A percentile compares a stretch with the other conserved stretches of the same genome.
Conservation (phyloP, 2,888 invertebrate species). For the Drosophila peninsularis region DNA sequence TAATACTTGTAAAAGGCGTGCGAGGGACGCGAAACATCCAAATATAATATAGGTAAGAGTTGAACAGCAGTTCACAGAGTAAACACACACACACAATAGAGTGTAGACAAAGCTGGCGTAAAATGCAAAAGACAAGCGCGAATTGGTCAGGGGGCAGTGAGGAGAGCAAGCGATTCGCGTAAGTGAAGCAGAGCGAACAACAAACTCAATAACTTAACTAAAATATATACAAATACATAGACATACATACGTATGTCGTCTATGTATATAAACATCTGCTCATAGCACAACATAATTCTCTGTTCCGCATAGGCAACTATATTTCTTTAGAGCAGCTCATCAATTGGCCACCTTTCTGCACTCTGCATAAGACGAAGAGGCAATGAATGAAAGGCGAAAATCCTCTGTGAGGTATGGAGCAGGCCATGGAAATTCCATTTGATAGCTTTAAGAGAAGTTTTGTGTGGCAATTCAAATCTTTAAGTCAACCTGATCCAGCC, state of each 20-base stretch:
- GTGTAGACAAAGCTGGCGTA: conserved; percentile 19
- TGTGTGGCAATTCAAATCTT: too few species aligned
- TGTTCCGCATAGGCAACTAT: background rate
- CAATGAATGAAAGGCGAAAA: too few species aligned
- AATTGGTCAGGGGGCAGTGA: conserved; percentile 11
- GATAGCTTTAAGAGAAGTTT: too few species aligned
- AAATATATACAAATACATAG: background rate
- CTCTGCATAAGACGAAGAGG: background rate
- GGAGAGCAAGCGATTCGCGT: background rate
- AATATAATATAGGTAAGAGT: conserved; percentile 46
- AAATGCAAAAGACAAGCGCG: conserved; percentile 47
- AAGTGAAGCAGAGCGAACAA: background rate
- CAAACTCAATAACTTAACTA: background rate
- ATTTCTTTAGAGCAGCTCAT: background rate
- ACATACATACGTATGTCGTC: too few species aligned
- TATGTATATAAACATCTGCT: background rate
- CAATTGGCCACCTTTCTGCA: conserved; percentile 10
- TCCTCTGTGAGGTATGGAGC: too few species aligned
- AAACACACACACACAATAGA: conserved; percentile 19
- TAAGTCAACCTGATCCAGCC: too few species aligned
- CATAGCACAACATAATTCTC: background rate
- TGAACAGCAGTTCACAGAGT: conserved; percentile 9
- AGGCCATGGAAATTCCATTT: too few species aligned
- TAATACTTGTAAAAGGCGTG: conserved; percentile 45
- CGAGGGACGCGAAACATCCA: conserved; percentile 37